Evolutionary conservation across 2,797 vertebrate species (phyloP), one percentile per base, ranked within the genome.

Genomic region (Platyrinchus mystaceus): DNA sequence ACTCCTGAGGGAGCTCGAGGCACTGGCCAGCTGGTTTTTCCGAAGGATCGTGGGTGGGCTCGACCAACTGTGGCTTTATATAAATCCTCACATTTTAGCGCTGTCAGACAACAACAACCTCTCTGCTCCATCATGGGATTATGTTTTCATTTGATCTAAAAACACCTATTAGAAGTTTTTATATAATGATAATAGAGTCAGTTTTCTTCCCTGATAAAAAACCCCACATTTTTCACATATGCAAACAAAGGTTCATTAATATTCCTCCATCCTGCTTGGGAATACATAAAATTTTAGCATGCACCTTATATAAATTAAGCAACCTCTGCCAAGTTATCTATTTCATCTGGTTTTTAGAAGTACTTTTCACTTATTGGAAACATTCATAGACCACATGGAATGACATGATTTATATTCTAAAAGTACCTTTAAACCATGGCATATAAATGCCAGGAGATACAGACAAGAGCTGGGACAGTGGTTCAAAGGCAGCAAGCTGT

Each of bases 71-170:
- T 12, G 44, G 18, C 77, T 26, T 69, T 14, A 32, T 14, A 58
- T 12, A 95, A 95, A 93, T 74, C 83, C 52, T 67, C 71, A 7
- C 19, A 7, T 89, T 84, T 81, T 91, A 75, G 83, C 0, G 1
- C 76, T 73, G 79, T 71, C 89, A 87, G 64, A 62, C 52, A 80
- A 67, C 62, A 56, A 37, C 13, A 36, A 88, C 49, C 60, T 44
- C 83, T 49, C 41, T 70, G 59, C 69, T 94, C 75, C 79, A 75
- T 74, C 66, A 67, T 0, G 6, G 60, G 71, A 95, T 52, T 85
- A 28, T 14, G 58, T 55, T 83, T 80, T 62, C 82, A 53, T 85
- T 89, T 80, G 44, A 92, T 83, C 74, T 92, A 76, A 93, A 91
- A 53, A 69, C 7, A 58, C 43, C 39, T 67, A 41, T 70, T 32